Conservation (phyloP, 2,113 vertebrate genomes). For the Oryzias woworae region DNA sequence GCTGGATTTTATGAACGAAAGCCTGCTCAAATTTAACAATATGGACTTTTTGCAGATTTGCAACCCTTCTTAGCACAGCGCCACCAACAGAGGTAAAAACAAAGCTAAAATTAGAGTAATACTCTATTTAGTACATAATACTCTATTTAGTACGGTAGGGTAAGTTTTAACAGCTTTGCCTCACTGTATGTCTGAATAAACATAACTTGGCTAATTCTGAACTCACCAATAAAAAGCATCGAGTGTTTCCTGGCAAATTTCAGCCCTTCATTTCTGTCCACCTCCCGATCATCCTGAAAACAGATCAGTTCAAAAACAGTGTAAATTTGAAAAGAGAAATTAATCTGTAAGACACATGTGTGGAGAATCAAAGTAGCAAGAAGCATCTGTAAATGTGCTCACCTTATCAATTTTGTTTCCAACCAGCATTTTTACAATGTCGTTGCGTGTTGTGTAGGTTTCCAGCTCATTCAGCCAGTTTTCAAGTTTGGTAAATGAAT, state of each 20-base stretch:
- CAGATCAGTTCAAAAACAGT: background rate
- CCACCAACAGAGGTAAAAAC: conserved; percentile 7
- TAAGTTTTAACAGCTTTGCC: conserved; percentile 10
- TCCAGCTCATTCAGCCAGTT: conserved; percentile 98
- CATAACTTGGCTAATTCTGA: conserved; percentile 4
- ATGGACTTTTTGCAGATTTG: conserved; percentile 42
- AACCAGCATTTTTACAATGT: conserved; percentile 96
- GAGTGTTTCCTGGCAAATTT: conserved; percentile 98
- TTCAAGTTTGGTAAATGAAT: conserved; percentile 92
- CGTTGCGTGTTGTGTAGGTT: conserved; percentile 95
- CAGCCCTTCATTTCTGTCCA: conserved; percentile 94
- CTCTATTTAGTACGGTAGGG: background rate
- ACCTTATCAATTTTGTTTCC: conserved; percentile 99
- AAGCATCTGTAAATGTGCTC: conserved; percentile 38
- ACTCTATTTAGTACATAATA: background rate
- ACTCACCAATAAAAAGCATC: conserved; percentile 95
- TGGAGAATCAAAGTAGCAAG: background rate
- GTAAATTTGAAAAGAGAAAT: background rate
- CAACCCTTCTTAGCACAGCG: conserved; percentile 26
- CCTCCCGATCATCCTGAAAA: conserved; percentile 90
- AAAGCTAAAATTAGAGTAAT: too few species aligned
- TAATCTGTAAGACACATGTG: background rate
- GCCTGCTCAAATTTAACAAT: conserved; percentile 51
- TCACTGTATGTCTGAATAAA: conserved; percentile 30
- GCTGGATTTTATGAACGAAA: conserved; percentile 48